Conservation (phyloP, 2,113 vertebrate genomes). For the Sus scrofa region DNA sequence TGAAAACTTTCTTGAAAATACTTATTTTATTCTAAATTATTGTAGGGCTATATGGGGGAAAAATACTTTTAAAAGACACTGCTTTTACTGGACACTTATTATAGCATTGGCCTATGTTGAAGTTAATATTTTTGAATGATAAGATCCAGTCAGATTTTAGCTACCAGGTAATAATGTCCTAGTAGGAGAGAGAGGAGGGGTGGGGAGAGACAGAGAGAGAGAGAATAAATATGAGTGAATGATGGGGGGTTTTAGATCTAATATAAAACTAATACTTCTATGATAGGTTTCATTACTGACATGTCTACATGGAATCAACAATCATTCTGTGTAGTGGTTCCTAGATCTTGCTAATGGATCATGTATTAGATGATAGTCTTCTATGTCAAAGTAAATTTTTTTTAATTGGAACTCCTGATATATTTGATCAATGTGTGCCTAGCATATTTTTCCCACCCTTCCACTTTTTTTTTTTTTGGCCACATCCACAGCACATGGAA, state of each 20-base stretch:
- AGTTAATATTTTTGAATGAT: background rate
- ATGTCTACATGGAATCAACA: background rate
- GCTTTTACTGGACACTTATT: background rate
- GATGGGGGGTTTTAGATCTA: background rate
- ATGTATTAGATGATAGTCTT: background rate
- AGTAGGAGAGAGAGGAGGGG: background rate
- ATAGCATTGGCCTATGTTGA: background rate
- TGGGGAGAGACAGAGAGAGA: background rate
- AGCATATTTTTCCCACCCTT: too few relatives aligned
- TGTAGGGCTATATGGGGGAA: background rate
- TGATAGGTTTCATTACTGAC: background rate
- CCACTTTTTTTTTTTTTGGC: too few relatives aligned
- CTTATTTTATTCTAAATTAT: constrained; percentile 15
- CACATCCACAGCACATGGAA: too few relatives aligned
- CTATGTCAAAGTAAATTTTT: background rate
- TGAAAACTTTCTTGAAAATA: background rate
- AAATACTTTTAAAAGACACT: background rate
- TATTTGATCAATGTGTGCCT: too few relatives aligned
- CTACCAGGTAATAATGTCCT: background rate
- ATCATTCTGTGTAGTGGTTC: background rate
- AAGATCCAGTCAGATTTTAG: background rate
- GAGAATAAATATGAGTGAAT: background rate
- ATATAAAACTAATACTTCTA: background rate
- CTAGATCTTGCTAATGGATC: background rate
- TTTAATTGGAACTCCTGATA: too few relatives aligned